These are phyloP conservation scores for Dascyllus trimaculatus DNA, from an alignment of 2,113 vertebrate species.

Conservation along the genomic window DNA sequence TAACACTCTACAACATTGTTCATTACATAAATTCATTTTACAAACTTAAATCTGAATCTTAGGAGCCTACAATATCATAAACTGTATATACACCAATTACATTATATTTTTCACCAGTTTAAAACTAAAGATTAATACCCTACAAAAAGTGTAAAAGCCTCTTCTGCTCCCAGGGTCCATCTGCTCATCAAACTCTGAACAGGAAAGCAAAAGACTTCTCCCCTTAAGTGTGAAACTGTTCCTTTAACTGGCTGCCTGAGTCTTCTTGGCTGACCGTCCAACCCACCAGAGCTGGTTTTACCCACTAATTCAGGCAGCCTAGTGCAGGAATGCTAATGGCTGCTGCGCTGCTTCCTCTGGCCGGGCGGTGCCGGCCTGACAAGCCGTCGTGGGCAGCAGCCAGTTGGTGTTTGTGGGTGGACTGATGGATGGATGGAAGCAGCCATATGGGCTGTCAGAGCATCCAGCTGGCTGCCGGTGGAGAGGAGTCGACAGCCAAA, in stretches of 20 bases:
- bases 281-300: conserved; percentile 26
- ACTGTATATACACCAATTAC: no score
- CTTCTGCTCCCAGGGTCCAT: no score
- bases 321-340: conserved; percentile 52
- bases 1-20: no score
- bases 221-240: no score
- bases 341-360: conserved; percentile 27
- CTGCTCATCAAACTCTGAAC: no score
- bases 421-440: conserved; percentile 54
- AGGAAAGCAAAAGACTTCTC: not conserved
- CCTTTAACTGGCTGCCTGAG: not conserved
- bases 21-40: no score
- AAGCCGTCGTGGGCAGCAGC: conserved; percentile 27
- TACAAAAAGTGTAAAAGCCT: no score
- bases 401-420: conserved; percentile 59
- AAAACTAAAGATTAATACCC: no score
- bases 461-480: conserved; percentile 56
- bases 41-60: no score
- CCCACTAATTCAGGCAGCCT: conserved; percentile 13
- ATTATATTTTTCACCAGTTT: no score
- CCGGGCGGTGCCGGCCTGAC: conserved; percentile 8
- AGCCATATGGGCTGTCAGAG: conserved; percentile 48
- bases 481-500: conserved; percentile 39
- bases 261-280: not conserved
- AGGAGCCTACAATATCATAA: no score